Evolutionary conservation across 2,888 invertebrate genomes (phyloP), one percentile per base, ranked within the genome.

Genomic region (Argynnis bischoffii): DNA sequence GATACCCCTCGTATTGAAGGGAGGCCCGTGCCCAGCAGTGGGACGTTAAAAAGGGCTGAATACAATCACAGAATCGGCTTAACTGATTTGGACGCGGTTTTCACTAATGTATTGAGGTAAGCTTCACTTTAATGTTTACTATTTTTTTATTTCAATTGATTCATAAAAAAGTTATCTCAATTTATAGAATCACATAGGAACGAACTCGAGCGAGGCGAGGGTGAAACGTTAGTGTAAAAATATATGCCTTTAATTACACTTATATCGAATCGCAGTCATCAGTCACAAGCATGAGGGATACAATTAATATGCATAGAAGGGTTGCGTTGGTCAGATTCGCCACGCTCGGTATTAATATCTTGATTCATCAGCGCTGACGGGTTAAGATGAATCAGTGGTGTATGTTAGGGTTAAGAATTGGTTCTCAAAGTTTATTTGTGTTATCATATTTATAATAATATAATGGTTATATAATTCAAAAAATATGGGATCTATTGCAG

Each of bases 281-380:
- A 72, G 64, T 67, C 69, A 70, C 65, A 67, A 16, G 53, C 63
- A 64, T 57, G 67, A 67, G 63, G 53, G 63, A 60, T 70, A 70
- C 69, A 74, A 74, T 74, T 72, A 79, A 76, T 77, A 79, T 79
- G 77, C 78, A 79, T 78, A 72, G 76, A 84, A 84, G 87, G 89
- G 89, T 87, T 85, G 80, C 82, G 81, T 84, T 84, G 90, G 87
- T 84, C 87, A 85, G 82, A 92, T 92, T 91, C 83, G 92, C 84
- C 90, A 92, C 92, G 92, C 92, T 82, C 77, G 81, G 90, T 85
- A 90, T 92, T 92, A 91, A 90, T 91, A 90, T 92, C 90, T 92
- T 91, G 90, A 92, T 92, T 91, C 90, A 88, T 92, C 92, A 92
- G 81, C 79, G 85, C 82, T 88, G 90, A 91, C 87, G 89, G 88